Percentiles rank a stretch among this genome's conserved stretches.
Conservation (phyloP, 2,113 vertebrate species). For the Podilymbus podiceps region DNA sequence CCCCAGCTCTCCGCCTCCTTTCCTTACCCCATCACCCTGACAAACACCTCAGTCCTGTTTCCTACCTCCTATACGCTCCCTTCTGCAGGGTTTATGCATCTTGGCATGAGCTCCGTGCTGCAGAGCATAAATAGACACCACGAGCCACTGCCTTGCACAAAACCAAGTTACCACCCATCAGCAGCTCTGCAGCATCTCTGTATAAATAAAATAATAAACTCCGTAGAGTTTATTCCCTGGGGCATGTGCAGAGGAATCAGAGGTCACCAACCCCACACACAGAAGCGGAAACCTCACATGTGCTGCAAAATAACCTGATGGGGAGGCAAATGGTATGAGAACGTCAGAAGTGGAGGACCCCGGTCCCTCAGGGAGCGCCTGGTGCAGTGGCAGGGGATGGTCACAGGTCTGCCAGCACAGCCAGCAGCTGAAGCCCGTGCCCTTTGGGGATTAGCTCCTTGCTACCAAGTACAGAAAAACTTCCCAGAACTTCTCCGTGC, state of each 20-base stretch:
- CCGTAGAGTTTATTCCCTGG: background rate
- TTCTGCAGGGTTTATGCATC: background rate
- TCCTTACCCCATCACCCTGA: background rate
- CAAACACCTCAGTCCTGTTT: background rate
- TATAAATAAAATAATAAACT: background rate
- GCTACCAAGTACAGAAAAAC: background rate
- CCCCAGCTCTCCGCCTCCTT: background rate
- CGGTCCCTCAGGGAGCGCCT: no score
- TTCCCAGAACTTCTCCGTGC: background rate
- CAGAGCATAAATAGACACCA: background rate
- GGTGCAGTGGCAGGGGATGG: background rate
- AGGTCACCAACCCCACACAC: background rate
- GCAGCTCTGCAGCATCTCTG: background rate
- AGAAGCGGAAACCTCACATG: background rate
- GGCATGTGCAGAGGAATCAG: accelerated
- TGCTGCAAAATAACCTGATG: background rate
- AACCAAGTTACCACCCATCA: background rate
- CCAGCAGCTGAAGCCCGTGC: background rate
- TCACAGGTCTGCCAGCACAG: background rate
- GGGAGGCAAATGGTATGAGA: background rate
- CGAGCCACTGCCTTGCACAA: background rate
- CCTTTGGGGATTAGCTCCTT: background rate
- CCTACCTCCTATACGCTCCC: background rate
- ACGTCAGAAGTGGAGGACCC: background rate
- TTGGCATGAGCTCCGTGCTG: background rate